Evolutionary conservation across 2,888 invertebrate genomes (phyloP).

Genomic region (Amphipoea oculea): DNA sequence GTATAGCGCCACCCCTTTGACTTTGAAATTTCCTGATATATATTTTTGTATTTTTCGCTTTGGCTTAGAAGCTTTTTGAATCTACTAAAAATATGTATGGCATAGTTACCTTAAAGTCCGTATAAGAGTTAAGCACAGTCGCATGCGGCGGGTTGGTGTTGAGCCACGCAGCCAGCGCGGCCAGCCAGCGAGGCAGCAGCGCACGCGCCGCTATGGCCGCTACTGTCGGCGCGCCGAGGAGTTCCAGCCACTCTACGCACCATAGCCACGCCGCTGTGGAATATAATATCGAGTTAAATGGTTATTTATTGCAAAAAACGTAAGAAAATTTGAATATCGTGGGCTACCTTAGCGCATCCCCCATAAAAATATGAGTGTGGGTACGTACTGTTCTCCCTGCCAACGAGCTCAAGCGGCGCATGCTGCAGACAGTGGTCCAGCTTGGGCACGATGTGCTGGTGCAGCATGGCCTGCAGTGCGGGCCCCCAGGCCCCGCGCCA

Average conservation of each 20-base stretch:
- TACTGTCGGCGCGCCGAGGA: constrained; percentile 94
- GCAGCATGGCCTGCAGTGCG: constrained; percentile 92
- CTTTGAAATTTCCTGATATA: neutral
- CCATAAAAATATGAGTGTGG: neutral
- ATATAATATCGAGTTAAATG: neutral
- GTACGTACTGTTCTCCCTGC: constrained; percentile 78
- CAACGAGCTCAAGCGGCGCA: constrained; percentile 83
- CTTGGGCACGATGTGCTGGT: constrained; percentile 97
- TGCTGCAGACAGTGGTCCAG: constrained; percentile 93
- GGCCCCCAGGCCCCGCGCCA: constrained; percentile 93
- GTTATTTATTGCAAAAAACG: no score
- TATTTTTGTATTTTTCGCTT: neutral
- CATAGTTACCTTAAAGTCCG: constrained; percentile 84
- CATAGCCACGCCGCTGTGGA: constrained; percentile 96
- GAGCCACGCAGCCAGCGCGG: constrained; percentile 96
- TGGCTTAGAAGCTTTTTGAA: neutral
- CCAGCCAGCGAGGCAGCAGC: constrained; percentile 98
- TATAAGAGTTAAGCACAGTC: constrained; percentile 93
- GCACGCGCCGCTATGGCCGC: constrained; percentile 95
- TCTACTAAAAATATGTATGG: neutral
- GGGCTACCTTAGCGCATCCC: constrained; percentile 69
- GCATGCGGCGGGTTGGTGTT: constrained; percentile 97
- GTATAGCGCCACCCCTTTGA: neutral
- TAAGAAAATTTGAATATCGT: no score
- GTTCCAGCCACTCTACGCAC: constrained; percentile 98